Percentiles rank a stretch among this genome's conserved stretches.
Evolutionary conservation across 2,888 invertebrate genomes (phyloP).

Genomic region (Eurytoma adleriae): DNA sequence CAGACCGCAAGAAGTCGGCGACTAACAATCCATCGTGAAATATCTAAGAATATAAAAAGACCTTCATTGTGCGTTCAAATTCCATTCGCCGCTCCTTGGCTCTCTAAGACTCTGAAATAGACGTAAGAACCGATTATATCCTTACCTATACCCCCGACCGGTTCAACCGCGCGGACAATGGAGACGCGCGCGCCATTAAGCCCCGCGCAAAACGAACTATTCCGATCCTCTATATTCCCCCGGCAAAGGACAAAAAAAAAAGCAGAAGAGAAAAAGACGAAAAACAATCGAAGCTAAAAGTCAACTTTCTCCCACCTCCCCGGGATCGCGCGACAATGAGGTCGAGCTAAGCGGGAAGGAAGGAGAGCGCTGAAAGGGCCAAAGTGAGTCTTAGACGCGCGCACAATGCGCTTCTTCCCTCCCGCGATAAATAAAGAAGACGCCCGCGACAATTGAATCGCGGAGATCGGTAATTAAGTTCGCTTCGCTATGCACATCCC

Average conservation of each 20-base stretch:
- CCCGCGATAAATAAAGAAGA: neutral
- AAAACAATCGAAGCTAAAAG: conserved; percentile 29
- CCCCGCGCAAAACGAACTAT: conserved; percentile 1
- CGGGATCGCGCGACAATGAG: conserved; percentile 4
- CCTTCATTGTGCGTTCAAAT: conserved; percentile 16
- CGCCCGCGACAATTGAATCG: conserved; percentile 18
- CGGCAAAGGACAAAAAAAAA: too few species aligned
- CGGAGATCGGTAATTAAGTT: conserved; percentile 46
- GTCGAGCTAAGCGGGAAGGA: too few species aligned
- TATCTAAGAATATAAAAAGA: conserved; percentile 16
- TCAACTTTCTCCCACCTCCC: conserved; percentile 26
- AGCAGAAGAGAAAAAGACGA: too few species aligned
- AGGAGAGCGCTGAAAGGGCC: too few species aligned
- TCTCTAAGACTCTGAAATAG: neutral
- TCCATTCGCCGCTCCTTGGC: neutral
- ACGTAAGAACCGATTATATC: conserved; percentile 48
- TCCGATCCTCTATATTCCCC: neutral
- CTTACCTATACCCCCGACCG: neutral
- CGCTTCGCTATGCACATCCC: conserved; percentile 14
- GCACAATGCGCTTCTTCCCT: neutral
- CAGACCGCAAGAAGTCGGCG: neutral
- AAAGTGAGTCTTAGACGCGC: neutral
- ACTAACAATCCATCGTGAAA: neutral
- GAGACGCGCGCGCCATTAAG: conserved; percentile 20
- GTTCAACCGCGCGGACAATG: conserved; percentile 26